Evolutionary conservation across 2,113 vertebrate genomes (phyloP).

Genomic region (Rhabdomys dilectus): DNA sequence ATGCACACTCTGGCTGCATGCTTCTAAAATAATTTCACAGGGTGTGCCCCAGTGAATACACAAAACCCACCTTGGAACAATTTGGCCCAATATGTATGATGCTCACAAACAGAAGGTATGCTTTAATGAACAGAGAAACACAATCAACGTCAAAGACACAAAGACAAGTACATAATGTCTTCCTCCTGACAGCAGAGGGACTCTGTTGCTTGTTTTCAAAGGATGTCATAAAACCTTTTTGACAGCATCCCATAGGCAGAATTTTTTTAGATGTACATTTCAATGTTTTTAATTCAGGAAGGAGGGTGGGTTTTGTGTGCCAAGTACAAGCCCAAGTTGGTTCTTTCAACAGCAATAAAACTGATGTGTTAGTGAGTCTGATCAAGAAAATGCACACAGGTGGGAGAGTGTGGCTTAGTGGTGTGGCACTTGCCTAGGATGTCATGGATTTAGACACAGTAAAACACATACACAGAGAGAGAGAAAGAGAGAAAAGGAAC

Average conservation of each 20-base stretch:
- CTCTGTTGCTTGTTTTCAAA: not conserved
- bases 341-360: conserved; percentile 8
- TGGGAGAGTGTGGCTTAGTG: not conserved
- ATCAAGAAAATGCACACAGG: not conserved
- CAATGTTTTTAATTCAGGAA: not conserved
- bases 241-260: not conserved
- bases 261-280: not conserved
- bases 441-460: not conserved
- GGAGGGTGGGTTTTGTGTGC: not conserved
- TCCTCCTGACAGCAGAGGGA: not conserved
- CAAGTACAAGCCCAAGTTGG: not conserved
- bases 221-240: not conserved
- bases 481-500: not conserved
- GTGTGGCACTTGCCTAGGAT: too few species aligned
- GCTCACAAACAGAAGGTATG: not conserved
- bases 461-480: not conserved
- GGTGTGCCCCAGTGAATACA: not conserved
- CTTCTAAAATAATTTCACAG: conserved; percentile 23
- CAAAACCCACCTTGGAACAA: conserved; percentile 40
- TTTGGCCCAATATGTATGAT: not conserved
- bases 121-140: conserved; percentile 61
- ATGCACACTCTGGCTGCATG: not conserved
- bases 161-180: not conserved
- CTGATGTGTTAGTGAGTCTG: not conserved
- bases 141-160: conserved; percentile 36